Percentiles rank a stretch among this genome's conserved stretches.
Conservation (phyloP, 2,797 vertebrate genomes). For the Phalloptychus januarius region DNA sequence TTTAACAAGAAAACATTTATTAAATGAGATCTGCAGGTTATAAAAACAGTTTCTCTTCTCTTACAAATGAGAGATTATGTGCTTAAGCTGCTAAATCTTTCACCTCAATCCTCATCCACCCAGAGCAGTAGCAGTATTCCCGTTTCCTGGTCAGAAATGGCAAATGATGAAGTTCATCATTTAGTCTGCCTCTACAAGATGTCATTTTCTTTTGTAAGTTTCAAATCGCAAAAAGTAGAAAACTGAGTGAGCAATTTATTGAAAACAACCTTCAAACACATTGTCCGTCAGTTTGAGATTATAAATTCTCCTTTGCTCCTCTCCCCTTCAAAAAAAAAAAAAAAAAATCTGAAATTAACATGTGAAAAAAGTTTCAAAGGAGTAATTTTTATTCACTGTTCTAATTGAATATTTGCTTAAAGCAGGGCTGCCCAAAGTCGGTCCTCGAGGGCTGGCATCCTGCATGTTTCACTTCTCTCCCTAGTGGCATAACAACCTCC, state of each 20-base stretch:
- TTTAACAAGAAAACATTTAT: background rate
- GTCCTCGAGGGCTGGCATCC: too few relatives aligned
- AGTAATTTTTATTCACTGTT: background rate
- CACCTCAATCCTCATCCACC: background rate
- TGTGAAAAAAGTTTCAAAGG: background rate
- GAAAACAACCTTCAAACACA: background rate
- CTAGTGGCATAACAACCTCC: too few relatives aligned
- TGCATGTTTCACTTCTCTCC: too few relatives aligned
- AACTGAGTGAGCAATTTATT: background rate
- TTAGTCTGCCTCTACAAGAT: background rate
- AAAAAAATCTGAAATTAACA: background rate
- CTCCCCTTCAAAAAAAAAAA: background rate
- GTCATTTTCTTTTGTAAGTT: background rate
- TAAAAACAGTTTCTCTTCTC: background rate
- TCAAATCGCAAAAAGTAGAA: background rate
- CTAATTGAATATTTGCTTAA: background rate
- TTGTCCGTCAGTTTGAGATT: background rate
- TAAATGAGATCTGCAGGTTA: background rate
- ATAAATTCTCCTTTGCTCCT: background rate
- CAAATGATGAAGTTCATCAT: background rate
- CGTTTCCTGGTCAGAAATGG: background rate
- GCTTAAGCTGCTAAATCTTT: background rate
- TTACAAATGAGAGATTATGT: background rate
- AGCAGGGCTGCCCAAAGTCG: too few relatives aligned
- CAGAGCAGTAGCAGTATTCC: background rate